These are phyloP conservation scores for Mystacides longicornis DNA, from an alignment of 2,888 invertebrate genomes.

Conservation along the genomic window DNA sequence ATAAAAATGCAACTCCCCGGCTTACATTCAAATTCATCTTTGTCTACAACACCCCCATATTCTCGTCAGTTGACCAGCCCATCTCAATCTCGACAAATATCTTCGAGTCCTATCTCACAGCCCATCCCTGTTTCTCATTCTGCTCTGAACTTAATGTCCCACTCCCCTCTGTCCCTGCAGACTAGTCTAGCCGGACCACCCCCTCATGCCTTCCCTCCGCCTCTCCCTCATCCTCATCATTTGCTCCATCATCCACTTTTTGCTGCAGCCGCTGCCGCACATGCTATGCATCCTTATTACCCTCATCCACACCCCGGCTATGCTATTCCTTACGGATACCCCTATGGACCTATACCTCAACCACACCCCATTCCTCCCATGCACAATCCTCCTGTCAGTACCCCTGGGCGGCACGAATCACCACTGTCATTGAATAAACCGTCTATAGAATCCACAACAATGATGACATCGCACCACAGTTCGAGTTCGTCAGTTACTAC, in stretches of 20 bases:
- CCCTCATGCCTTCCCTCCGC: conserved; percentile 60
- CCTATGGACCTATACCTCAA: conserved; percentile 65
- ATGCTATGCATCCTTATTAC: conserved; percentile 64
- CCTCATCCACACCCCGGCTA: conserved; percentile 63
- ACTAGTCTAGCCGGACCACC: conserved; percentile 61
- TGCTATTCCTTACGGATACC: conserved; percentile 63
- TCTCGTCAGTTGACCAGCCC: conserved; percentile 46
- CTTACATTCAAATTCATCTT: conserved; percentile 36
- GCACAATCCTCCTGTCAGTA: conserved; percentile 42
- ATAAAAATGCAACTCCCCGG: conserved; percentile 43
- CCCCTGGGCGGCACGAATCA: conserved; percentile 44
- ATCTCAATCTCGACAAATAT: conserved; percentile 44
- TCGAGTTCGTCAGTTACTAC: conserved; percentile 66
- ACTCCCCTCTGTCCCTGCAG: conserved; percentile 53
- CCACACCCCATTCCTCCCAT: conserved; percentile 68
- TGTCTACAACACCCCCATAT: conserved; percentile 46
- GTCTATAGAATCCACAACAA: conserved; percentile 56
- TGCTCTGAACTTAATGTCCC: conserved; percentile 56
- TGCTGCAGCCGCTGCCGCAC: conserved; percentile 53
- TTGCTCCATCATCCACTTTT: conserved; percentile 61
- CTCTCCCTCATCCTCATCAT: conserved; percentile 64
- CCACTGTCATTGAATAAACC: conserved; percentile 36
- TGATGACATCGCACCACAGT: conserved; percentile 63
- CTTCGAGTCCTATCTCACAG: conserved; percentile 44
- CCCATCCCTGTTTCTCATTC: conserved; percentile 49